Percentiles rank a stretch among this genome's conserved stretches.
These are phyloP conservation scores for Himantopus leucocephalus DNA, from an alignment of 2,113 vertebrate genomes.

Conservation along the genomic window DNA sequence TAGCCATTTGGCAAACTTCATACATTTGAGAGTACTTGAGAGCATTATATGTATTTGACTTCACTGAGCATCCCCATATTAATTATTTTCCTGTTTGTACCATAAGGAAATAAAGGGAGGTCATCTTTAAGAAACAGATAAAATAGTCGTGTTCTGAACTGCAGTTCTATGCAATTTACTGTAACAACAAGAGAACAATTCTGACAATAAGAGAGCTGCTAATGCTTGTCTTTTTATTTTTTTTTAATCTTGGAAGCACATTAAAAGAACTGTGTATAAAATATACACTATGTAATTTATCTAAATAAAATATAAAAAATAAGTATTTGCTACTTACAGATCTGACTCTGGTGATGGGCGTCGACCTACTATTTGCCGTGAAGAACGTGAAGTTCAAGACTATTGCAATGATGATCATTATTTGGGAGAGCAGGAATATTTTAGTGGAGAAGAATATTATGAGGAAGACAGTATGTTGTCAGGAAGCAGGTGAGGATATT, in stretches of 20 bases:
- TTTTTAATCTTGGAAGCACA: not conserved
- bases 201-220: not conserved
- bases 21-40: not conserved
- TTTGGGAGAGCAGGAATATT: constrained; percentile 87
- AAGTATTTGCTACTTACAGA: constrained; percentile 64
- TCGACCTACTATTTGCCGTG: constrained; percentile 88
- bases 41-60: not conserved
- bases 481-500: constrained; percentile 80
- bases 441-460: constrained; percentile 93
- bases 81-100: not conserved
- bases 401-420: constrained; percentile 83
- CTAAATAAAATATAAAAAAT: not conserved
- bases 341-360: constrained; percentile 85
- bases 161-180: not conserved
- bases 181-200: not conserved
- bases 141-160: not conserved
- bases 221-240: not conserved
- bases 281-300: not conserved
- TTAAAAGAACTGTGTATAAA: not conserved
- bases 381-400: constrained; percentile 77
- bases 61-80: not conserved
- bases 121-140: not conserved
- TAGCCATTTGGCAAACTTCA: not conserved
- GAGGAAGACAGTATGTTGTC: constrained; percentile 89
- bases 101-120: not conserved